Evolutionary conservation across 1,140 invertebrate species (phyloP).

Genomic region (Magallana ariakensis): DNA sequence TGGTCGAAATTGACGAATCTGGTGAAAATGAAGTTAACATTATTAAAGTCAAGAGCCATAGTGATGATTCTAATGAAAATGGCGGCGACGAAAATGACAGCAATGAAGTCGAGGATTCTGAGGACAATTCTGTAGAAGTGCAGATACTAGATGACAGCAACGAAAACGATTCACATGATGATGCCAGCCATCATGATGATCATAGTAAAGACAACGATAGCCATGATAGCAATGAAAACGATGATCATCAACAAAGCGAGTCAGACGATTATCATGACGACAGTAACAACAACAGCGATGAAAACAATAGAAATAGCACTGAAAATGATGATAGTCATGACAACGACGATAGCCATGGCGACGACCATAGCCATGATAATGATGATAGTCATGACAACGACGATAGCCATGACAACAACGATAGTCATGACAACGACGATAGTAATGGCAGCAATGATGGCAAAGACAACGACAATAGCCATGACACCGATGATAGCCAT

Average conservation of each 20-base stretch:
- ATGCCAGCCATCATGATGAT: neutral
- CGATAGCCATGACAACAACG: neutral
- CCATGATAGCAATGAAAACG: neutral
- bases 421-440: neutral
- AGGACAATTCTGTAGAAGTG: neutral
- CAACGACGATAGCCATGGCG: neutral
- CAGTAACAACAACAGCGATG: no score
- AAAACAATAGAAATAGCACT: neutral
- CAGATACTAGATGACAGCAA: neutral
- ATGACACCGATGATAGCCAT: neutral
- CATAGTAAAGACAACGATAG: neutral
- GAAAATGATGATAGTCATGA: neutral
- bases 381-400: neutral
- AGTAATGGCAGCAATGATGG: neutral
- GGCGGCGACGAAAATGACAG: neutral
- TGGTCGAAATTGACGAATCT: neutral
- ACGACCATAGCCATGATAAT: neutral
- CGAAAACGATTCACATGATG: neutral
- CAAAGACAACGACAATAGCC: neutral
- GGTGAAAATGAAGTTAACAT: neutral
- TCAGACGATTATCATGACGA: neutral
- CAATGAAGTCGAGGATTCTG: neutral
- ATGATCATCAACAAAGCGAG: neutral
- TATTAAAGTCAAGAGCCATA: neutral
- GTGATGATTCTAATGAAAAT: constrained; percentile 1